Base-by-base conservation (phyloP, 2,888 invertebrate genomes). In the Esperia sulphurella region DNA sequence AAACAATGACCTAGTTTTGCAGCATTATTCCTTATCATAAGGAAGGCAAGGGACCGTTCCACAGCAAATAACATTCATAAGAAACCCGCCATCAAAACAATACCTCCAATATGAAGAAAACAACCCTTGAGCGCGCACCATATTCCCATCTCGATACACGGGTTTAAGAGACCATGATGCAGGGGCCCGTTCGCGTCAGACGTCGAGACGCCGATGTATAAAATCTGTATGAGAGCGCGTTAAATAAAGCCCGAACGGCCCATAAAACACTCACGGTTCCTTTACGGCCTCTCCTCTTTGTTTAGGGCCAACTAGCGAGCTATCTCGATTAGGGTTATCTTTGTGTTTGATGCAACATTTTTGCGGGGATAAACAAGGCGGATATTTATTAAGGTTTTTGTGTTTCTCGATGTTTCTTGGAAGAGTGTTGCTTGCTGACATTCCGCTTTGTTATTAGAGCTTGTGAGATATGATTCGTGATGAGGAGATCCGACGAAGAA, bases 181-280 rank as follows among this genome's bases (percentile, higher is more conserved):
- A 13, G 7, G 8, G 30, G 43, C 35, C 31, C 59, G 59, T 59
- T 70, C 72, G 59, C 60, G 61, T 70, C 73, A 80, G 75, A 71
- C 79, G 64, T 57, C 65, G 64, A 65, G 77, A 75, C 78, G 78
- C 70, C 79, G 70, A 73, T 68, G 74, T 78, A 83, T 82, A 85
- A 83, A 86, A 85, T 85, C 83, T 76, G 79, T 82, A 83, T 77
- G 75, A 68, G 71, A 61, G 74, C 67, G 71, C 79, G 82, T 86
- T 79, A 82, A 85, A 82, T 83, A 84, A 84, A 83, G 75, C 79
- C 75, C 74, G 67, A 76, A 82, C 71, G 79, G 68, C 57, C 70
- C 65, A 75, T 82, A 83, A 82, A 83, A 78, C 79, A 79, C 71
- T 71, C 75, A 56, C 58, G 64, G 58, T 59, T 60, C 65, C 68